phyloP scores from a whole-genome alignment of 1,140 invertebrate genomes.

The Argopecten irradians region DNA sequence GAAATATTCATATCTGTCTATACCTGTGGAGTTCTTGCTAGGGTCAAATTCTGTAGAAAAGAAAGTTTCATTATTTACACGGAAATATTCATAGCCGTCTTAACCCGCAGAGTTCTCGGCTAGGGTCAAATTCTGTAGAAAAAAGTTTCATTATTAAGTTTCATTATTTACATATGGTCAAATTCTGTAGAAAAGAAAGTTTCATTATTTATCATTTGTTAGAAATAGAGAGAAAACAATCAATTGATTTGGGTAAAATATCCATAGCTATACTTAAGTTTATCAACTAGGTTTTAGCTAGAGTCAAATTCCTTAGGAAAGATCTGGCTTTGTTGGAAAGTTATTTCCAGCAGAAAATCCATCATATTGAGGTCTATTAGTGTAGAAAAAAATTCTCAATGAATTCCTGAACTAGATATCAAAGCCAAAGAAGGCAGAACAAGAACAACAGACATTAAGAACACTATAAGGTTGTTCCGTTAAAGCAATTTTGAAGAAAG shows the following conservation, averaged over 20 bases:
- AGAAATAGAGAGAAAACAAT: not conserved
- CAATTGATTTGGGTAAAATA: too few species aligned
- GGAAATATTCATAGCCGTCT: constrained; percentile 49
- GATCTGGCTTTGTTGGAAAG: too few species aligned
- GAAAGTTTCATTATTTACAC: constrained; percentile 24
- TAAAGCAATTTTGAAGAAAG: not conserved
- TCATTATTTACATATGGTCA: constrained; percentile 55
- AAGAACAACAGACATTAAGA: too few species aligned
- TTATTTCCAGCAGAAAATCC: not conserved
- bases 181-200: constrained; percentile 66
- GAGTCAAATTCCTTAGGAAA: constrained; percentile 69
- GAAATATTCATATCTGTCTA: constrained; percentile 54
- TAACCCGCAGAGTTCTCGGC: constrained; percentile 73
- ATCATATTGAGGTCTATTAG: constrained; percentile 65
- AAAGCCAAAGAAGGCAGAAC: too few species aligned
- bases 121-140: constrained; percentile 71
- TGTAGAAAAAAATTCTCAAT: constrained; percentile 60
- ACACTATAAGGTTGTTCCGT: too few species aligned
- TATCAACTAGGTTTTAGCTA: constrained; percentile 73
- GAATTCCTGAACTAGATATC: too few species aligned
- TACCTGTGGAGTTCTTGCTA: constrained; percentile 73
- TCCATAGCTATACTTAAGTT: not conserved
- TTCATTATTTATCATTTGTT: not conserved
- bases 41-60: constrained; percentile 69
- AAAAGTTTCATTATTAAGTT: constrained; percentile 15